A percentile compares a stretch with the other conserved stretches of the same genome.
These are phyloP conservation scores for Pantherophis guttatus DNA, from an alignment of 2,113 vertebrate species.

Conservation along the genomic window DNA sequence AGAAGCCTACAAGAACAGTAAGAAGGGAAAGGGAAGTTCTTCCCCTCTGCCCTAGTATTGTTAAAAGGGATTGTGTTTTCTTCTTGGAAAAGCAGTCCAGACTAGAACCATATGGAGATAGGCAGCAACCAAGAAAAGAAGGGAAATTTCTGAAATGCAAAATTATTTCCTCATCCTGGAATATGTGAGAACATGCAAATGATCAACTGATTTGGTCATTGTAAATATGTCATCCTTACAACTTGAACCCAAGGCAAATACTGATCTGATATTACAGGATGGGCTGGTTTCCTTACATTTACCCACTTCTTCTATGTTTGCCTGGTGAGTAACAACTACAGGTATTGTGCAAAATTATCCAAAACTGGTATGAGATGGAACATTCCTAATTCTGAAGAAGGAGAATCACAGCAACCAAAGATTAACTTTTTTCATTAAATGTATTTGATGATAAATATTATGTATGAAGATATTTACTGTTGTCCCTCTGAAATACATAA, in stretches of 20 bases:
- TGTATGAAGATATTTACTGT: neutral
- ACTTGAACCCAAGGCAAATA: neutral
- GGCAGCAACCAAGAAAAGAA: neutral
- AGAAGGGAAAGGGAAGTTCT: neutral
- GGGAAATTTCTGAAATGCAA: neutral
- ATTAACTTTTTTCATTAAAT: neutral
- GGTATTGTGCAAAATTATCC: too few relatives aligned
- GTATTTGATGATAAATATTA: neutral
- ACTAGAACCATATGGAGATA: too few relatives aligned
- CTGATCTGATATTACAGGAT: neutral
- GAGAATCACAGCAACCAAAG: neutral
- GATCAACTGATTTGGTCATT: neutral
- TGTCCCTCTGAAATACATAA: neutral
- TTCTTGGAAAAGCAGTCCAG: neutral
- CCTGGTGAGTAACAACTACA: neutral
- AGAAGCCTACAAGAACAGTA: too few relatives aligned
- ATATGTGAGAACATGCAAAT: neutral
- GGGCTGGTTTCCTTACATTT: neutral
- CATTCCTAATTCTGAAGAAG: neutral
- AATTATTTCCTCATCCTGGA: neutral
- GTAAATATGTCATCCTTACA: neutral
- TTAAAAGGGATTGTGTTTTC: neutral
- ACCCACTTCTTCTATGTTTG: neutral
- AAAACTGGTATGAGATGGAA: neutral
- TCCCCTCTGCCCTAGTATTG: neutral